A percentile compares a stretch with the other conserved stretches of the same genome.
These are phyloP conservation scores for Chrysotoxum bicinctum DNA, from an alignment of 2,888 invertebrate genomes.

Conservation along the genomic window DNA sequence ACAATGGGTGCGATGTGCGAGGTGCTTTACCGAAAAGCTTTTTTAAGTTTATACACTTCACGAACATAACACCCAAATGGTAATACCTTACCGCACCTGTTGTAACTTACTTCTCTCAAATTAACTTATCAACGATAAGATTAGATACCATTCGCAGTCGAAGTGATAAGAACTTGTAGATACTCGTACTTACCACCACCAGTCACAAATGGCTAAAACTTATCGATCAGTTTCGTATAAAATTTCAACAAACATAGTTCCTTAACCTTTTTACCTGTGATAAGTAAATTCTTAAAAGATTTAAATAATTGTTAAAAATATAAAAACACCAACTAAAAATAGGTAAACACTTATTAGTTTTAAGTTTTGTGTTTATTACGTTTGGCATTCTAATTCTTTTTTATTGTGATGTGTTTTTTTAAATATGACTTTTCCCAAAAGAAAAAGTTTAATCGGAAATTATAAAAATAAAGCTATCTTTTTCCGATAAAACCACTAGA, in stretches of 20 bases:
- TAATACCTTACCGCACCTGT: background rate
- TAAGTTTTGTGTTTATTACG: too few species aligned
- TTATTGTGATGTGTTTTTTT: background rate
- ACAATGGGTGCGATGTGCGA: background rate
- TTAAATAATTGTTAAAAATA: background rate
- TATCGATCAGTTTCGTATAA: constrained; percentile 50
- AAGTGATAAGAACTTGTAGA: constrained; percentile 25
- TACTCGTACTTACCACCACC: background rate
- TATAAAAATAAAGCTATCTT: background rate
- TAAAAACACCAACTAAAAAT: background rate
- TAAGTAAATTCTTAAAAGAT: background rate
- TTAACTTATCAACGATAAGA: constrained; percentile 39
- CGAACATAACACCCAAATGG: background rate
- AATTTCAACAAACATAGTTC: constrained; percentile 2
- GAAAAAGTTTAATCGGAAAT: constrained; percentile 42
- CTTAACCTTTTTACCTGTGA: constrained; percentile 23
- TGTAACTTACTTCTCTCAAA: background rate
- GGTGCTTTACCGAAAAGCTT: background rate
- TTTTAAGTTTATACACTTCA: too few species aligned
- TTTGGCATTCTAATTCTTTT: background rate
- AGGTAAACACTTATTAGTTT: constrained; percentile 4
- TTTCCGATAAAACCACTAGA: constrained; percentile 1
- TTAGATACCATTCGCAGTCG: constrained; percentile 39
- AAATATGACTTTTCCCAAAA: background rate
- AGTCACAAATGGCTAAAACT: background rate